Conservation (phyloP, 2,797 vertebrate genomes). For the Otolemur crassicaudatus region DNA sequence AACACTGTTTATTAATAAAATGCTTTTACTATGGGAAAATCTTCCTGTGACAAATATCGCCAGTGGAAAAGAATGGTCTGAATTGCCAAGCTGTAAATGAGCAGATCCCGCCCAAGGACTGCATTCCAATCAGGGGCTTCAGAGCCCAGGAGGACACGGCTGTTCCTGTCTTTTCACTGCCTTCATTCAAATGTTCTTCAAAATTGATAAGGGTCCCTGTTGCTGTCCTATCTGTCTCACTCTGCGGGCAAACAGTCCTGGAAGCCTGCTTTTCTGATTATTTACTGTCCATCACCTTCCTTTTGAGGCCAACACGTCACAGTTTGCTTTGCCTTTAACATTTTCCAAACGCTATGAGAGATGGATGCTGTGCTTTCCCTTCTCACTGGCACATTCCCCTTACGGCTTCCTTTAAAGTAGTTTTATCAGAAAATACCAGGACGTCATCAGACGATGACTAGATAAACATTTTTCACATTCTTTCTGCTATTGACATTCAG, state of each 20-base stretch:
- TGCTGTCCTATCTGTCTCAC: neutral
- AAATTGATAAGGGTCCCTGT: neutral
- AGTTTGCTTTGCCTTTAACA: constrained; percentile 68
- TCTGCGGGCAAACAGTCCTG: neutral
- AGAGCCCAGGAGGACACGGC: constrained; percentile 5
- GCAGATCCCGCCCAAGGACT: neutral
- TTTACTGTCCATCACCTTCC: neutral
- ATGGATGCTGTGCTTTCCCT: constrained; percentile 54
- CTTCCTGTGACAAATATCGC: constrained; percentile 70
- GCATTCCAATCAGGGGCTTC: constrained; percentile 21
- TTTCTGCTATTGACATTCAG: constrained; percentile 72
- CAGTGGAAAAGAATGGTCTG: constrained; percentile 54
- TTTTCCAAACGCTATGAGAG: constrained; percentile 40
- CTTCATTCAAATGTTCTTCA: neutral
- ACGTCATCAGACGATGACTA: constrained; percentile 79
- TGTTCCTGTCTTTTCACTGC: constrained; percentile 36
- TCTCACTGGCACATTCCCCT: constrained; percentile 50
- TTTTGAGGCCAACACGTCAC: constrained; percentile 35
- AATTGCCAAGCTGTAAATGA: constrained; percentile 61
- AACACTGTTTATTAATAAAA: constrained; percentile 69
- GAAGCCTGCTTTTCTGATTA: constrained; percentile 18
- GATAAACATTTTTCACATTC: constrained; percentile 70
- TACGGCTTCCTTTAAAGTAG: constrained; percentile 76
- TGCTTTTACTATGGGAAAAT: constrained; percentile 70
- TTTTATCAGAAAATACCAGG: constrained; percentile 70